Evolutionary conservation across 1,140 invertebrate species (phyloP), one percentile per base, ranked within the genome.

Genomic region (Anastrepha obliqua): DNA sequence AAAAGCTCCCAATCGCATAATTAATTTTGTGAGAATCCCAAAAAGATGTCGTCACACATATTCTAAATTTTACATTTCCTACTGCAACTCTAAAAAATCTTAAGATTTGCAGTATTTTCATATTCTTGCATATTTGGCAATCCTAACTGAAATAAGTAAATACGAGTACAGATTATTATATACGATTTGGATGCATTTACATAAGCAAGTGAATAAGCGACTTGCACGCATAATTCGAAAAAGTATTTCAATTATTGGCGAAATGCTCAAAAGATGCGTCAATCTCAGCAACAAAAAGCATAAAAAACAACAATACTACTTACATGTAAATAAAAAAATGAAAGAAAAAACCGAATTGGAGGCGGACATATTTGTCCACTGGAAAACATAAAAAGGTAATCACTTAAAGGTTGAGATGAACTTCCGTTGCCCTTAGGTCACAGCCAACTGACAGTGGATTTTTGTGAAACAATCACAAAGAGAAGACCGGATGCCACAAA

Each of bases 201-300:
- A 44, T 65, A 39, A 15, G 15, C 17, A 65, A 65, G 17, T 20
- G 51, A 7, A 55, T 8, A n/a, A 13, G 90, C 88, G 90, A 90
- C 90, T 90, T 90, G 78, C 88, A 62, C 88, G 90, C 90, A 90
- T 90, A 91, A 91, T 90, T 89, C 88, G 89, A 89, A 88, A 90
- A 88, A 87, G 88, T 88, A 90, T 59, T 39, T 47, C 47, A 62
- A 29, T n/a, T 86, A 86, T 86, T 86, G 64, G 60, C 44, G 4
- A 60, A 86, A 42, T 60, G 86, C 60, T 86, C 20, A n/a, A 65
- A 86, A 81, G 74, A n/a, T 13, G n/a, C 44, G 20, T 20, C 7
- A 15, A 81, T n/a, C 13, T 55, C 42, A 2, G 51, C 39, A 42
- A 47, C 44, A 11, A 74, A 74, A 74, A 74, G 44, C 17, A 51